phyloP scores from a whole-genome alignment of 1,140 invertebrate genomes.

The Aphis craccivora region DNA sequence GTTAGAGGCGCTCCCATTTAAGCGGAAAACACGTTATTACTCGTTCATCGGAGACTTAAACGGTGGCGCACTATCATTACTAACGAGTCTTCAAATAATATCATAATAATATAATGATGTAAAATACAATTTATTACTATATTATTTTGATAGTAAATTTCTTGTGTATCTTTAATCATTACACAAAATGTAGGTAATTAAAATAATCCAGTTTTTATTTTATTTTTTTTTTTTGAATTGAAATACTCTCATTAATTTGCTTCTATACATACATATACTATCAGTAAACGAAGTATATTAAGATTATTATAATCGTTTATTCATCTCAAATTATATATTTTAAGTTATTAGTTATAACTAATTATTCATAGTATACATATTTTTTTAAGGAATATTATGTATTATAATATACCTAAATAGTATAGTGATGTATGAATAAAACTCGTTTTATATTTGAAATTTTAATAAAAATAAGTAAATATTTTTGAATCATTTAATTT shows the following conservation, averaged over 20 bases:
- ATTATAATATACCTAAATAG: background rate
- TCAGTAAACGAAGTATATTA: background rate
- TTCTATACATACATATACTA: background rate
- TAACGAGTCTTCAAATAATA: slow-evolving; percentile 19
- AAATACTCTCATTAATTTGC: background rate
- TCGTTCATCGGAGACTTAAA: slow-evolving; percentile 39
- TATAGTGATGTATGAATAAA: background rate
- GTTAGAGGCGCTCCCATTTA: slow-evolving; percentile 31
- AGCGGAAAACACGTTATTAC: slow-evolving; percentile 46
- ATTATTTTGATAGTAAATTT: background rate
- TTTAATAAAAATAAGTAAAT: background rate
- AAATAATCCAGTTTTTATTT: background rate
- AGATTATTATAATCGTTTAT: background rate
- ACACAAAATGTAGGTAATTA: background rate
- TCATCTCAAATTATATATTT: background rate
- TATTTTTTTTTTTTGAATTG: background rate
- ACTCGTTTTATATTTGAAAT: background rate
- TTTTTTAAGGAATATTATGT: background rate
- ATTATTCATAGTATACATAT: background rate
- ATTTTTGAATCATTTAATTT: too few species aligned
- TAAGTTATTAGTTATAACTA: background rate
- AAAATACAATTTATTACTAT: background rate
- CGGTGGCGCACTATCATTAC: slow-evolving; percentile 24
- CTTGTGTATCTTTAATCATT: background rate
- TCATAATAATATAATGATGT: background rate